These are phyloP conservation scores for Geotrypetes seraphini DNA, from an alignment of 2,797 vertebrate species.

Conservation along the genomic window DNA sequence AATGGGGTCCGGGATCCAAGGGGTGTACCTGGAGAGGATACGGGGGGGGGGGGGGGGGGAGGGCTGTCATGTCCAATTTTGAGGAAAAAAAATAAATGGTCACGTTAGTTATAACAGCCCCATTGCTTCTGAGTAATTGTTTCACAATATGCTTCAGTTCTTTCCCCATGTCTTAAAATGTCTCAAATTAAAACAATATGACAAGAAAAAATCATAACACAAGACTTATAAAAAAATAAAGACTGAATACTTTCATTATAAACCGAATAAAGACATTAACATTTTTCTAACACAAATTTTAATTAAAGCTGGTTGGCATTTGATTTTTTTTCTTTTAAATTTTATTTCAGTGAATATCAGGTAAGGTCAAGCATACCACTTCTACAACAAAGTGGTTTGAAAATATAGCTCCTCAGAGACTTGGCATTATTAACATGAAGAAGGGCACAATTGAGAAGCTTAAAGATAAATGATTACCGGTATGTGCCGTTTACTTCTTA, in stretches of 20 bases:
- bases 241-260: conserved; percentile 36
- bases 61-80: too few relatives aligned
- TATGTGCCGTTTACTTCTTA: conserved; percentile 21
- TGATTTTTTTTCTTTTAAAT: conserved; percentile 3
- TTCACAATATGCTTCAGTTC: too few relatives aligned
- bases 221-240: too few relatives aligned
- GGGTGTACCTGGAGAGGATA: too few relatives aligned
- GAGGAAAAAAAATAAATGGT: too few relatives aligned
- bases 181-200: too few relatives aligned
- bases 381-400: conserved; percentile 22
- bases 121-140: too few relatives aligned
- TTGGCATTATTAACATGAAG: conserved; percentile 42
- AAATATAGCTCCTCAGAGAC: conserved; percentile 23
- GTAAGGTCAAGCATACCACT: conserved; percentile 32
- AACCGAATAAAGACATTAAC: conserved; percentile 24
- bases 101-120: too few relatives aligned
- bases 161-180: too few relatives aligned
- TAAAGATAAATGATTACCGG: conserved; percentile 33
- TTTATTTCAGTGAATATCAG: conserved; percentile 11
- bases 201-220: too few relatives aligned
- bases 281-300: conserved; percentile 39
- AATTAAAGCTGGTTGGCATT: conserved; percentile 45
- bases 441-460: conserved; percentile 27
- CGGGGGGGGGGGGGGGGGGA: too few relatives aligned
- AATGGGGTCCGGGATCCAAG: too few relatives aligned